Percentiles rank a stretch among this genome's conserved stretches.
These are phyloP conservation scores for Pseudomyrmex dendroicus DNA, from an alignment of 1,140 invertebrate species.

Conservation along the genomic window DNA sequence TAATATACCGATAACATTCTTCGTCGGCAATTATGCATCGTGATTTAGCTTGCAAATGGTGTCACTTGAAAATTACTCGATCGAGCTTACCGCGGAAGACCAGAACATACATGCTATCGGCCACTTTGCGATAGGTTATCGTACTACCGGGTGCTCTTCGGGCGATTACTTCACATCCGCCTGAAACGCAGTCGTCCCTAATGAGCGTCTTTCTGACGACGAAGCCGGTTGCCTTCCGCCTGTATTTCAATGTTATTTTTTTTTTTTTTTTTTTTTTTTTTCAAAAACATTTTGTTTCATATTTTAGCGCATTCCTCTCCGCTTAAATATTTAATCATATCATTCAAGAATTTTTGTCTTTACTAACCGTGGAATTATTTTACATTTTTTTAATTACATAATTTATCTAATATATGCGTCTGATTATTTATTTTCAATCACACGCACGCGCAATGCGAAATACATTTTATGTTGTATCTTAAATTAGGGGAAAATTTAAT, in stretches of 20 bases:
- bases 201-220: conserved; percentile 40
- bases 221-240: conserved; percentile 19
- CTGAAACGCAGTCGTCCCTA: conserved; percentile 60
- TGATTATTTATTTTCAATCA: background rate
- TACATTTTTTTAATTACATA: background rate
- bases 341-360: background rate
- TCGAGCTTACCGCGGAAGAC: conserved; percentile 16
- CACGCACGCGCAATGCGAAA: too few relatives aligned
- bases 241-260: conserved; percentile 27
- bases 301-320: too few relatives aligned
- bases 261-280: background rate
- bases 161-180: conserved; percentile 77
- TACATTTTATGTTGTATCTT: too few relatives aligned
- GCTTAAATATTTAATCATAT: too few relatives aligned
- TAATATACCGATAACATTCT: background rate
- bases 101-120: conserved; percentile 66
- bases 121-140: conserved; percentile 75
- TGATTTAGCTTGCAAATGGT: conserved; percentile 50
- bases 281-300: too few relatives aligned
- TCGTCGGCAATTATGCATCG: background rate
- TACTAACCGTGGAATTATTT: background rate
- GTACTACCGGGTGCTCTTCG: conserved; percentile 65
- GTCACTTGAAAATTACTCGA: conserved; percentile 43
- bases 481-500: background rate
- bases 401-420: background rate